phyloP scores from a whole-genome alignment of 2,797 vertebrate species.

The Orestias chungarensis region DNA sequence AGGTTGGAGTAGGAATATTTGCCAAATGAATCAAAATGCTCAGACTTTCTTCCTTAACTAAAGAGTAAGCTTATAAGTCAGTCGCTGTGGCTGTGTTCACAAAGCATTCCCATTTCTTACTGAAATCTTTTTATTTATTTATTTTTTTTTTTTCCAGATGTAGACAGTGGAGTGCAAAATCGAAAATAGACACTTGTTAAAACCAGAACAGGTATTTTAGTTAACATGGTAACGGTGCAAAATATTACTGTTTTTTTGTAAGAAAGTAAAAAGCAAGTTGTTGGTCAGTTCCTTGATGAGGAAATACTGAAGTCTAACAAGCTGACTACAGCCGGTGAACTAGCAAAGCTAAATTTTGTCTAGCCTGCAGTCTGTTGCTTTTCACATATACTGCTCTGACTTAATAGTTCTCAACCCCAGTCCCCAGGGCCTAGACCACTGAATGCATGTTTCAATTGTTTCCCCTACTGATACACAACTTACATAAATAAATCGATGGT shows the following conservation, averaged over 20 bases:
- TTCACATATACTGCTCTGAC: neutral
- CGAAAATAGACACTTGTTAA: neutral
- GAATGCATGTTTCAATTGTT: too few species aligned
- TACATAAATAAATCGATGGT: too few species aligned
- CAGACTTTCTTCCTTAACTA: neutral
- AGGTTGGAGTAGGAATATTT: neutral
- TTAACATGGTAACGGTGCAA: neutral
- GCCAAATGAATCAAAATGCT: neutral
- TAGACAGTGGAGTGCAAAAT: neutral
- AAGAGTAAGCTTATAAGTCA: neutral
- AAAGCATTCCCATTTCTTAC: too few species aligned
- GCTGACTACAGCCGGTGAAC: neutral
- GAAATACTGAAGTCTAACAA: neutral
- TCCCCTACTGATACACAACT: too few species aligned
- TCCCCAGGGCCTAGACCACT: too few species aligned
- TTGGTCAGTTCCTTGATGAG: neutral
- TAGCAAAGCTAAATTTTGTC: neutral
- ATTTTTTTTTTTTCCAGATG: neutral
- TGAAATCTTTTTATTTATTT: too few species aligned
- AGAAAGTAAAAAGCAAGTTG: neutral
- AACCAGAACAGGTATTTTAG: neutral
- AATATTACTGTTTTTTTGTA: neutral
- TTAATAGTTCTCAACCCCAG: too few species aligned
- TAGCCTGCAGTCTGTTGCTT: neutral
- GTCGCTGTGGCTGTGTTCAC: neutral